Evolutionary conservation across 35 echinoderm and acorn worm genomes (phyloP), one percentile per base, ranked within the genome.

Genomic region (Lytechinus pictus): DNA sequence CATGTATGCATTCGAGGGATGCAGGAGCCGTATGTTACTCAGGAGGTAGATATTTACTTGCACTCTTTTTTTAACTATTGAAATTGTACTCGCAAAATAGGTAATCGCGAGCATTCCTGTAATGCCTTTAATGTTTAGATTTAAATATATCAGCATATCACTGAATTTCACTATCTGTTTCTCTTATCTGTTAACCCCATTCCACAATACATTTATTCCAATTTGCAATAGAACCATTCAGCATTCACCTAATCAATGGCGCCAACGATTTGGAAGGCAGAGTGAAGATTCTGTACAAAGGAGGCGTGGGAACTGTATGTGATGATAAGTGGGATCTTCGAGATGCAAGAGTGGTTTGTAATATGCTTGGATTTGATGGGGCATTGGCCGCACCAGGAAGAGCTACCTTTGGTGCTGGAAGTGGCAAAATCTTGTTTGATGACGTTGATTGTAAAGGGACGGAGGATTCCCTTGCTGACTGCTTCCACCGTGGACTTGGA

Each of bases 391-490:
- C 28, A 52, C 52, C 87, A 21, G 28, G 88, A 21, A 3, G 28
- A 21, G 89, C 95, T 54, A 58, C 21, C 4, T 93, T 86, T 21
- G 95, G 95, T 33, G 86, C 86, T 53, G 98, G 98, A 79, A n/a
- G 66, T 8, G 66, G 66, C 6, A 24, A 79, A 79, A 79, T 79
- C 16, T 19, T 71, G 12, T 71, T 71, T 19, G 61, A 71, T 21
- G 61, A 71, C 61, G 61, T 71, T 71, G 14, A 21, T 5, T 71
- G 61, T 5, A 19, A 71, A 21, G 61, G 61, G 0, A 71, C 61
- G 24, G 61, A 71, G 14, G 61, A 19, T 3, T 19, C 61, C 61
- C 61, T 71, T 71, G 57, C 57, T 12, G 57, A 60, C 10, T 60
- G 57, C 57, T 60, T 12, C 16, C 57, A 60, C 9, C 10, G 61